phyloP scores from a whole-genome alignment of 1,140 invertebrate genomes.

The Mycetomoellerius zeteki region DNA sequence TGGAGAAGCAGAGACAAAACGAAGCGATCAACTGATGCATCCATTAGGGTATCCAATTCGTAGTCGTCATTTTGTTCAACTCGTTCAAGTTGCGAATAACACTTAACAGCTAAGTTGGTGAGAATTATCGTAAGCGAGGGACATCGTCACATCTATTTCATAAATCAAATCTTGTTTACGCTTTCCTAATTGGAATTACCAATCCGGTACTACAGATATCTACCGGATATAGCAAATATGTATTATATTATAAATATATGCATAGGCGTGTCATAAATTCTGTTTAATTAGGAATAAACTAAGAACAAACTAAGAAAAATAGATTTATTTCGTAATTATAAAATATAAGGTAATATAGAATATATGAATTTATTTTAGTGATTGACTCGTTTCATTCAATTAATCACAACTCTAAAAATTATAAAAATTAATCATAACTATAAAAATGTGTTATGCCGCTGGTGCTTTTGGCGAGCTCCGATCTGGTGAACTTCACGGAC shows the following conservation, averaged over 20 bases:
- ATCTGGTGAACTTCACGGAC: neutral
- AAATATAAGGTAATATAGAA: too few species aligned
- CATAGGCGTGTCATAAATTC: too few species aligned
- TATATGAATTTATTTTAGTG: too few species aligned
- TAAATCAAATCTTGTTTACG: constrained; percentile 24
- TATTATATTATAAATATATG: neutral
- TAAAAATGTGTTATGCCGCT: too few species aligned
- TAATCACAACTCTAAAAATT: too few species aligned
- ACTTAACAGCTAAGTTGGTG: neutral
- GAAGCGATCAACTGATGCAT: constrained; percentile 10
- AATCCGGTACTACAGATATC: neutral
- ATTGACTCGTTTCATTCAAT: too few species aligned
- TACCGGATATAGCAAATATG: neutral
- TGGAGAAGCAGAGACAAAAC: constrained; percentile 26
- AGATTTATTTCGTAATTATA: too few species aligned
- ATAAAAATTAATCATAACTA: too few species aligned
- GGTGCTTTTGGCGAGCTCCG: neutral
- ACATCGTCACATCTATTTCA: neutral
- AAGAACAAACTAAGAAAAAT: too few species aligned
- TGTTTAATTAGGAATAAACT: too few species aligned
- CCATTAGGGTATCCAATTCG: constrained; percentile 32
- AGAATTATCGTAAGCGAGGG: constrained; percentile 6
- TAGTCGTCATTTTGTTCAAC: constrained; percentile 36
- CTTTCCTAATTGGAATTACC: neutral
- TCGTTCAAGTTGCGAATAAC: constrained; percentile 13